Evolutionary conservation across 2,888 invertebrate species (phyloP).

Genomic region (Nesidiocoris tenuis): DNA sequence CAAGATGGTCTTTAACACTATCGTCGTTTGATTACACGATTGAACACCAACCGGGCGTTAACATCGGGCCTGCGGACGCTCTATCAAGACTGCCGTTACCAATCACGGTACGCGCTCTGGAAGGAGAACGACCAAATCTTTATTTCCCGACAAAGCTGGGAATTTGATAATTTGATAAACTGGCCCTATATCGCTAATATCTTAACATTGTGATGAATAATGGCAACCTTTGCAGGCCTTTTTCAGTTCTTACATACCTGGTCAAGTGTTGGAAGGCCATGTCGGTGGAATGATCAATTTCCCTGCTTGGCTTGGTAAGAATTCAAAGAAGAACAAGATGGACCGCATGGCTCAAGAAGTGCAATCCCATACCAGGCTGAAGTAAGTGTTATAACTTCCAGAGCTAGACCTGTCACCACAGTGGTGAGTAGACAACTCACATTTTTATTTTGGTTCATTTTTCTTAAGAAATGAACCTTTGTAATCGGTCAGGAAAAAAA

Average conservation of each 20-base stretch:
- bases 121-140: no score
- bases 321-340: slow-evolving; percentile 80
- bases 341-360: slow-evolving; percentile 79
- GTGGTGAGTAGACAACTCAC: no score
- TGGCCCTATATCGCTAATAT: no score
- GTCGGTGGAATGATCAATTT: slow-evolving; percentile 80
- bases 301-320: slow-evolving; percentile 94
- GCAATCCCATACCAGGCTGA: slow-evolving; percentile 78
- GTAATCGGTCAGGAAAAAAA: no score
- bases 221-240: slow-evolving; percentile 79
- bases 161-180: no score
- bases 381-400: slow-evolving; percentile 59
- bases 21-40: background rate
- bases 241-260: slow-evolving; percentile 88
- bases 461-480: no score
- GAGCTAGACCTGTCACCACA: no score
- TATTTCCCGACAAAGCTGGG: no score
- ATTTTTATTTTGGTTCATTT: no score
- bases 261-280: slow-evolving; percentile 78
- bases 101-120: no score
- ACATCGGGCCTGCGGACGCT: background rate
- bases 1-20: background rate
- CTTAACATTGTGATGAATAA: no score
- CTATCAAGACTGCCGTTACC: background rate
- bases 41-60: background rate